Evolutionary conservation across 2,797 vertebrate species (phyloP).

Genomic region (Megalops cyprinoides): DNA sequence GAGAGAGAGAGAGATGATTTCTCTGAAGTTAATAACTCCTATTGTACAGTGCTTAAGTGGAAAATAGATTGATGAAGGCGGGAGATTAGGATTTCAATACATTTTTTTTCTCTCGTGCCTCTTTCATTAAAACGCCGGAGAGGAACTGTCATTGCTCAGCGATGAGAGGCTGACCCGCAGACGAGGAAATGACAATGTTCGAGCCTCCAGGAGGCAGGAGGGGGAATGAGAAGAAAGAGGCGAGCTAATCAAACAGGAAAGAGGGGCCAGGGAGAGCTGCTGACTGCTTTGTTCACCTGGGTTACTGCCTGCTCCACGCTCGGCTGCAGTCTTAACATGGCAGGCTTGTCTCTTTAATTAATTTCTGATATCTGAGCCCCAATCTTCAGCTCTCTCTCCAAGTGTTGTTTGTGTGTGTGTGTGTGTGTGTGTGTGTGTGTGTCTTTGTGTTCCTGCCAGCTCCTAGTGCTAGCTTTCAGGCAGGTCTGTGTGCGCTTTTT

Average conservation of each 20-base stretch:
- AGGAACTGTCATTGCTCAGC: background rate
- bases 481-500: background rate
- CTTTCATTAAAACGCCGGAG: background rate
- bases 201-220: background rate
- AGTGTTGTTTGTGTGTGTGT: background rate
- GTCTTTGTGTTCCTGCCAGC: background rate
- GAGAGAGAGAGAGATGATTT: background rate
- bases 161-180: constrained; percentile 34
- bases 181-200: constrained; percentile 42
- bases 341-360: constrained; percentile 25
- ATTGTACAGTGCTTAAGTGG: constrained; percentile 18
- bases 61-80: constrained; percentile 23
- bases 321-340: constrained; percentile 12
- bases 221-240: constrained; percentile 29
- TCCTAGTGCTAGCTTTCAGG: background rate
- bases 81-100: constrained; percentile 5
- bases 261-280: background rate
- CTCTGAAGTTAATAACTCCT: constrained; percentile 31
- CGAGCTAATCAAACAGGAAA: background rate
- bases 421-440: background rate
- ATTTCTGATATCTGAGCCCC: constrained; percentile 17
- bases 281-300: background rate
- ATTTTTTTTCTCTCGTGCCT: background rate
- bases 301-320: background rate
- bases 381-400: background rate